Evolutionary conservation across 2,797 vertebrate genomes (phyloP), one percentile per base, ranked within the genome.

Genomic region (Urophycis tenuis): DNA sequence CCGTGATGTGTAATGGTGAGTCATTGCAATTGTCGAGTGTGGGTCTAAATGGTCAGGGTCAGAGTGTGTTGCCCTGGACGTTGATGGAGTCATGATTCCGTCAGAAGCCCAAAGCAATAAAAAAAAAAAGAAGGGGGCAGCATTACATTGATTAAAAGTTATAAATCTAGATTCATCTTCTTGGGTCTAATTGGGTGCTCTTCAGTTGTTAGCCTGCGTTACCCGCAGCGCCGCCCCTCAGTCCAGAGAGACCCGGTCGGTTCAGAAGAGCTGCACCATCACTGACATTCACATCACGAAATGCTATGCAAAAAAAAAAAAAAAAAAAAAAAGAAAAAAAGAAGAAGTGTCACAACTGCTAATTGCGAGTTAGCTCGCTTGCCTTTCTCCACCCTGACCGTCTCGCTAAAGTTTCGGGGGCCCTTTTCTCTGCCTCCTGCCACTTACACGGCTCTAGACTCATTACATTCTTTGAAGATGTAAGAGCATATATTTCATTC

Each of bases 81-180:
- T 69, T 19, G 31, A 35, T 67, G 31, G 36, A 41, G 45, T 4
- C 64, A 69, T 74, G 22, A 69, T 49, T 69, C 25, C 73, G 36
- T 6, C 11, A n/a, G 32, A 64, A 77, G 39, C 60, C 73, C 31
- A 10, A 19, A 45, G 49, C 49, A 74, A 53, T 77, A 73, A 32
- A 49, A 73, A 76, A 64, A n/a, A n/a, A n/a, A n/a, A n/a, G n/a
- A n/a, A n/a, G n/a, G n/a, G 39, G 15, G 36, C 69, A 74, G 36
- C 53, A 70, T 73, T 60, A 70, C 34, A 35, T 34, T 76, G 39
- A 80, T 60, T 75, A 64, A 74, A 83, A 34, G 76, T 73, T 53
- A 72, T 41, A 30, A 6, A 78, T 31, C 71, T 17, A 36, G n/a
- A 14, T 49, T 77, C 41, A 31, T 25, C 75, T 45, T 19, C 30